These are phyloP conservation scores for Antennarius maculatus DNA, from an alignment of 2,797 vertebrate genomes.

Conservation along the genomic window DNA sequence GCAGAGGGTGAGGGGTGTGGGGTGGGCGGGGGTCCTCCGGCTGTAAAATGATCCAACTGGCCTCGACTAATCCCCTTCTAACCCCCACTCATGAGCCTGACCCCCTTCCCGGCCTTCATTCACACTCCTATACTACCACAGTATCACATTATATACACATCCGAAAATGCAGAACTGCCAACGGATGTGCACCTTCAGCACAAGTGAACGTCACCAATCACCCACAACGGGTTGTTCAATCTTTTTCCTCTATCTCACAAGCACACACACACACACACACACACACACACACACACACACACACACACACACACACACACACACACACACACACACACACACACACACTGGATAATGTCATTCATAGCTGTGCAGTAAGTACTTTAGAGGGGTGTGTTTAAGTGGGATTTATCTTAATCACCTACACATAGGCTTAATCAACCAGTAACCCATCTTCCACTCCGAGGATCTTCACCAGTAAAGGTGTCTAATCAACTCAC, in stretches of 20 bases:
- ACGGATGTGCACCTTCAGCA: constrained; percentile 2
- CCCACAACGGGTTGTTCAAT: background rate
- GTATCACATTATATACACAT: constrained; percentile 51
- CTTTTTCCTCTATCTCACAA: constrained; percentile 5
- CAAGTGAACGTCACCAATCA: background rate
- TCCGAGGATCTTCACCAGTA: constrained; percentile 33
- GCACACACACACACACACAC: background rate
- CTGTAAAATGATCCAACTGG: constrained; percentile 98
- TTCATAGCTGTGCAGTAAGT: constrained; percentile 43
- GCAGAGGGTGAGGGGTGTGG: constrained; percentile 71
- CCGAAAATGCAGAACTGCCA: background rate
- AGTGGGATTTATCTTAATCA: constrained; percentile 70
- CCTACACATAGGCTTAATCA: constrained; percentile 58
- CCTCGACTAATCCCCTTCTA: constrained; percentile 92
- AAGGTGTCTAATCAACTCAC: constrained; percentile 38
- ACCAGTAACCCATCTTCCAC: constrained; percentile 38
- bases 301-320: background rate
- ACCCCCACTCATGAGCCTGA: constrained; percentile 79
- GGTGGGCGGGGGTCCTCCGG: constrained; percentile 76
- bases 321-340: too few relatives aligned
- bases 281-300: background rate
- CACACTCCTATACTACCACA: constrained; percentile 52
- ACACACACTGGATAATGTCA: background rate
- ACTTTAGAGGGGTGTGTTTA: constrained; percentile 60
- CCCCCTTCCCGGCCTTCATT: constrained; percentile 69